A percentile compares a stretch with the other conserved stretches of the same genome.
phyloP scores from a whole-genome alignment of 2,113 vertebrate species.

The Periophthalmus modestus region DNA sequence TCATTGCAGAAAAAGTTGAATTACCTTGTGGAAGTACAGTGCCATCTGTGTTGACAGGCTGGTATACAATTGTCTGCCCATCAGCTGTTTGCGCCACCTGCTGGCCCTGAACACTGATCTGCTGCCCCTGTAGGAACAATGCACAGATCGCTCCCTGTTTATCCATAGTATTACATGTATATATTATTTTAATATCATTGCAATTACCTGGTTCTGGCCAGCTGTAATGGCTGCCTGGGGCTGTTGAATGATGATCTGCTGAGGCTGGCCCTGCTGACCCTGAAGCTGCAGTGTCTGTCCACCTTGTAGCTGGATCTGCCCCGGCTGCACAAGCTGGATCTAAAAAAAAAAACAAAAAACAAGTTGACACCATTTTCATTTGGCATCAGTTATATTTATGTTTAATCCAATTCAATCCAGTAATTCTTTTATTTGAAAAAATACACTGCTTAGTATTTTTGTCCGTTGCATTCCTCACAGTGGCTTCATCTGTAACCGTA shows the following conservation, averaged over 20 bases:
- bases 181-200: background rate
- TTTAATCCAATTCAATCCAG: too few relatives aligned
- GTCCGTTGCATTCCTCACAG: too few relatives aligned
- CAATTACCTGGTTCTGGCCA: constrained; percentile 93
- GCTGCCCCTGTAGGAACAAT: constrained; percentile 81
- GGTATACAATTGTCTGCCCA: constrained; percentile 98
- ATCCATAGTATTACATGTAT: background rate
- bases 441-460: too few relatives aligned
- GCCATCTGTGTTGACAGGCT: constrained; percentile 96
- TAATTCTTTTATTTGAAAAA: too few relatives aligned
- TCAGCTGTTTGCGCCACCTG: constrained; percentile 97
- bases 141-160: background rate
- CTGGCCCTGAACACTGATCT: constrained; percentile 96
- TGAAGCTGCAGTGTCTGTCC: constrained; percentile 96
- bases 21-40: constrained; percentile 97
- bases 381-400: too few relatives aligned
- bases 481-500: too few relatives aligned
- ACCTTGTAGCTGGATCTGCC: constrained; percentile 97
- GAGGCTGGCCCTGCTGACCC: constrained; percentile 94
- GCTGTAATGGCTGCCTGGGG: constrained; percentile 96
- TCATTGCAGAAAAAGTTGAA: background rate
- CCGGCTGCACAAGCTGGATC: constrained; percentile 92
- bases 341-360: constrained; percentile 24
- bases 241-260: constrained; percentile 99
- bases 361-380: too few relatives aligned